Percentiles rank a stretch among this genome's conserved stretches.
Evolutionary conservation across 2,797 vertebrate species (phyloP).

Genomic region (Ceryle rudis): DNA sequence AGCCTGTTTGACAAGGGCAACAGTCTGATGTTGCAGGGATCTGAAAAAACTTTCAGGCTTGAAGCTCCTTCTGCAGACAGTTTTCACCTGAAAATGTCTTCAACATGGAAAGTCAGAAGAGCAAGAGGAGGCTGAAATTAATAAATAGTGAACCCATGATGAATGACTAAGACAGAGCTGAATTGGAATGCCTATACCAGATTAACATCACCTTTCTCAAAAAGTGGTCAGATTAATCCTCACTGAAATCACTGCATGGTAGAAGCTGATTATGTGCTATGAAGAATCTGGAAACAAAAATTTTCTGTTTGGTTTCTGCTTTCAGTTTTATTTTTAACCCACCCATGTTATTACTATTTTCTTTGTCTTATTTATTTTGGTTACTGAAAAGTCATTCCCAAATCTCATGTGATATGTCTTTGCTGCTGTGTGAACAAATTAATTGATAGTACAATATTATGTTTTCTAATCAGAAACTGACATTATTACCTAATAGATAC

Average conservation of each 20-base stretch:
- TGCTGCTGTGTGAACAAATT: constrained; percentile 26
- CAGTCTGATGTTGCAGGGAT: background rate
- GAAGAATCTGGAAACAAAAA: background rate
- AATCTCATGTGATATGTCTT: background rate
- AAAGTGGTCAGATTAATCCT: background rate
- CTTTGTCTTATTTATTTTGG: background rate
- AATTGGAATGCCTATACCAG: background rate
- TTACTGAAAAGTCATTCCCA: background rate
- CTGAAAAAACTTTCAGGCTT: background rate
- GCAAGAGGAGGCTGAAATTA: background rate
- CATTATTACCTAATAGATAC: constrained; percentile 69
- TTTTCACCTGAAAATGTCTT: background rate
- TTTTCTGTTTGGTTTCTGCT: background rate
- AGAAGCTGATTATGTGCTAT: background rate
- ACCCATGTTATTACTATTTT: background rate
- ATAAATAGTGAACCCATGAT: background rate
- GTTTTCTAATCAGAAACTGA: constrained; percentile 71
- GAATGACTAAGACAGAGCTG: background rate
- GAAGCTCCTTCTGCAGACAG: background rate
- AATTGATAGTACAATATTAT: constrained; percentile 63
- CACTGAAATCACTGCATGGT: background rate
- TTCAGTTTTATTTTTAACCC: background rate
- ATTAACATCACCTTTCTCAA: background rate
- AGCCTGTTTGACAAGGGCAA: background rate
- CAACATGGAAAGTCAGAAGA: background rate